phyloP scores from a whole-genome alignment of 2,888 invertebrate species.

The Hyposoter dolosus region DNA sequence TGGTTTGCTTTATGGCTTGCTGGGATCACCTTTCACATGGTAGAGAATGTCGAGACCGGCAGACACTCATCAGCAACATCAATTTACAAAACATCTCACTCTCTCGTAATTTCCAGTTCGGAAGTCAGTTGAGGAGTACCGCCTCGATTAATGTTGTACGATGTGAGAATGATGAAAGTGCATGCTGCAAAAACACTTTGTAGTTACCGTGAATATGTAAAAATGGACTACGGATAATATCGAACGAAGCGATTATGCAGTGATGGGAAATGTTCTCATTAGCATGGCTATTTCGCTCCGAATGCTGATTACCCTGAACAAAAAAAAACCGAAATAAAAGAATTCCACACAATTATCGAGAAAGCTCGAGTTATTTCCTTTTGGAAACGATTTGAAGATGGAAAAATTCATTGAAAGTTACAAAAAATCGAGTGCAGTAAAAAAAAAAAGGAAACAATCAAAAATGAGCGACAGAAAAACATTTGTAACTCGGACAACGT shows the following conservation, averaged over 20 bases:
- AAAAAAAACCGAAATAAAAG: constrained; percentile 10
- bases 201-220: constrained; percentile 36
- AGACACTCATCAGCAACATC: constrained; percentile 30
- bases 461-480: not conserved
- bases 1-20: not conserved
- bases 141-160: constrained; percentile 1
- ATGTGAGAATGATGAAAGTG: constrained; percentile 50
- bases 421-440: not conserved
- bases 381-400: not conserved
- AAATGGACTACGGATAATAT: constrained; percentile 2
- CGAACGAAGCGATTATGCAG: constrained; percentile 39
- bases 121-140: constrained; percentile 2
- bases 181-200: constrained; percentile 26
- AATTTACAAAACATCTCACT: constrained; percentile 53
- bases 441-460: not conserved
- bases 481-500: not conserved
- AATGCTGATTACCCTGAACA: constrained; percentile 8
- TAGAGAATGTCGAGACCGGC: constrained; percentile 34
- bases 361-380: constrained; percentile 45
- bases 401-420: not conserved
- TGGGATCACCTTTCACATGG: constrained; percentile 54
- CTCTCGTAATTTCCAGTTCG: constrained; percentile 51
- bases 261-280: constrained; percentile 38
- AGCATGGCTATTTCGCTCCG: constrained; percentile 27
- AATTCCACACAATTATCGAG: constrained; percentile 31